Conservation (phyloP, 2,888 invertebrate species). For the Camponotus fellah region DNA sequence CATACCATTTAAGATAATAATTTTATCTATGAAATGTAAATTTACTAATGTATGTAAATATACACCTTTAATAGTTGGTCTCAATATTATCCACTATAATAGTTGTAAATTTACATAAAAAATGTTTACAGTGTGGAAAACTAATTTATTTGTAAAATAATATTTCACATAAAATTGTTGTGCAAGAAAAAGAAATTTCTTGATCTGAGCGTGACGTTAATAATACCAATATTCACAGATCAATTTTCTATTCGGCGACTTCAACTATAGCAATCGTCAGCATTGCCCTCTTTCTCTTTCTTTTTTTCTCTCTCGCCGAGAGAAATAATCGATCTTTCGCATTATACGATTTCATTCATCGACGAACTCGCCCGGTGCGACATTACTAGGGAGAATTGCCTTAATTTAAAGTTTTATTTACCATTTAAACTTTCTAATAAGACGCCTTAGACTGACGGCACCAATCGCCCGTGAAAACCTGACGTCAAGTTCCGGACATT, state of each 20-base stretch:
- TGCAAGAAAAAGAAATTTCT: neutral
- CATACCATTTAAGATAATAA: too few species aligned
- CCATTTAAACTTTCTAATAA: conserved; percentile 58
- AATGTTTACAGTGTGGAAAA: too few species aligned
- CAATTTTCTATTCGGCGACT: conserved; percentile 6
- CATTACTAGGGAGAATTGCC: conserved; percentile 20
- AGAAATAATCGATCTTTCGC: conserved; percentile 40
- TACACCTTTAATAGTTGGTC: too few species aligned
- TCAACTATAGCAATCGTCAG: neutral
- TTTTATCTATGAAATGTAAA: too few species aligned
- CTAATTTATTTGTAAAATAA: neutral
- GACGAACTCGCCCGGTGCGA: neutral
- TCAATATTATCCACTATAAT: too few species aligned
- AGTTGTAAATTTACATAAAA: too few species aligned
- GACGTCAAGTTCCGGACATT: conserved; percentile 17
- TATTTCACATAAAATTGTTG: neutral
- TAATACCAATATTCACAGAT: neutral
- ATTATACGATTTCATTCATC: conserved; percentile 52
- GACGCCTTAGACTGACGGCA: conserved; percentile 34
- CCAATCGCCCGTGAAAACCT: conserved; percentile 48
- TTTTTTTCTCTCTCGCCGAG: neutral
- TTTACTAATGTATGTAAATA: too few species aligned
- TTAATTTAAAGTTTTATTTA: conserved; percentile 58
- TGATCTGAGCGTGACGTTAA: neutral
- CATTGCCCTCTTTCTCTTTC: neutral